Evolutionary conservation across 2,888 invertebrate genomes (phyloP).

Genomic region (Drosophila putrida): DNA sequence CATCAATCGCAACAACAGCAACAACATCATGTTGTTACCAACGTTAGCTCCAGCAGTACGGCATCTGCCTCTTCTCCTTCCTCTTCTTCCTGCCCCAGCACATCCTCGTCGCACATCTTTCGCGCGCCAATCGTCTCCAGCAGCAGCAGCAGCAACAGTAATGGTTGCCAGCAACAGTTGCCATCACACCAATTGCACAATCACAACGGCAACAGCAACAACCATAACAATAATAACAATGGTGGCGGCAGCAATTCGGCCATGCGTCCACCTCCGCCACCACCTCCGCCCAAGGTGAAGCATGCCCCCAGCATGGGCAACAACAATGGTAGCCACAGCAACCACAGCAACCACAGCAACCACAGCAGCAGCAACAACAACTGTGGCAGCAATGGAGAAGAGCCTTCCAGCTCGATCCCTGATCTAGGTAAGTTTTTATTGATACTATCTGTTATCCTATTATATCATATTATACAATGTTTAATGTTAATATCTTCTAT

Average conservation of each 20-base stretch:
- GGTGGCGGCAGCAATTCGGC: conserved; percentile 52
- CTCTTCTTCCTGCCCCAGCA: conserved; percentile 49
- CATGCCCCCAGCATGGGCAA: conserved; percentile 66
- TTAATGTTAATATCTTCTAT: no score
- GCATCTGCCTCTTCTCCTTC: conserved; percentile 34
- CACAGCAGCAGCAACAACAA: conserved; percentile 28
- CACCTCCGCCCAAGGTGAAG: conserved; percentile 85
- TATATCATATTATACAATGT: not conserved
- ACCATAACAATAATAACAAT: conserved; percentile 9
- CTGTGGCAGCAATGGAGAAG: conserved; percentile 86
- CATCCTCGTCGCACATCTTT: conserved; percentile 74
- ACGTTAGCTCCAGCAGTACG: conserved; percentile 60
- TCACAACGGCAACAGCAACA: conserved; percentile 27
- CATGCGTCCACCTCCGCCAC: conserved; percentile 85
- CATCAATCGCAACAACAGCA: conserved; percentile 35
- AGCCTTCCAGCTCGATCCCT: conserved; percentile 94
- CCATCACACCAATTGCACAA: conserved; percentile 45
- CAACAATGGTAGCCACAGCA: conserved; percentile 25
- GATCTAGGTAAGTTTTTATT: conserved; percentile 91
- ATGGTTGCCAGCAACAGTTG: conserved; percentile 51
- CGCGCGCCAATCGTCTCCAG: conserved; percentile 85
- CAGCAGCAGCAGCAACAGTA: conserved; percentile 62
- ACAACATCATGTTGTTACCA: conserved; percentile 60
- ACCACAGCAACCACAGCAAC: conserved; percentile 18
- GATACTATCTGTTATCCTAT: not conserved